Percentiles rank a stretch among this genome's conserved stretches.
These are phyloP conservation scores for Cyrtorhinus lividipennis DNA, from an alignment of 1,140 invertebrate species.

Conservation along the genomic window DNA sequence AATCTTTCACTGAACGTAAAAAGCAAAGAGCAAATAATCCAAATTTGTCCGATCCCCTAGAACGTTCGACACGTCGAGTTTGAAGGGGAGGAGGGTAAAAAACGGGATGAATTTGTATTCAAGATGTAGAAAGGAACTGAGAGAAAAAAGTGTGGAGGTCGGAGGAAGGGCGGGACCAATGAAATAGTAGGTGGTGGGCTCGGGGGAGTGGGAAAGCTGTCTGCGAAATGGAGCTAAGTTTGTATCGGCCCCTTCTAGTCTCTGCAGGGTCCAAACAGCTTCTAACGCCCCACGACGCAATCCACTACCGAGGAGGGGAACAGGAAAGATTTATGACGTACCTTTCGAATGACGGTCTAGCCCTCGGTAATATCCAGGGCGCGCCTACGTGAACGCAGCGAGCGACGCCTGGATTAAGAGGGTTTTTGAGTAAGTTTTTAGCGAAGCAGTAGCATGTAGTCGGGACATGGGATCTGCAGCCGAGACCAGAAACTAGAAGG, in stretches of 20 bases:
- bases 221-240: slow-evolving; percentile 1
- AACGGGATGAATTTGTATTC: slow-evolving; percentile 1
- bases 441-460: too few relatives aligned
- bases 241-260: not conserved
- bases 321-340: not conserved
- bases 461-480: too few relatives aligned
- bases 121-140: slow-evolving; percentile 7
- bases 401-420: too few relatives aligned
- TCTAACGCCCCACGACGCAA: not conserved
- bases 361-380: too few relatives aligned
- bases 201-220: not conserved
- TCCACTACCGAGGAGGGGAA: not conserved
- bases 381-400: too few relatives aligned
- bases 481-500: too few relatives aligned
- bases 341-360: too few relatives aligned
- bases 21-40: not conserved
- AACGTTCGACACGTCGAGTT: not conserved
- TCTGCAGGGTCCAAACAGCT: not conserved
- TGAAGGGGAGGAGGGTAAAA: not conserved
- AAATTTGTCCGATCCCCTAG: not conserved
- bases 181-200: not conserved
- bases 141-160: not conserved
- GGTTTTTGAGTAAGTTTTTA: too few relatives aligned
- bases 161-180: not conserved
- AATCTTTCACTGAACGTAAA: not conserved